A percentile compares a stretch with the other conserved stretches of the same genome.
These are phyloP conservation scores for Julus scandinavius DNA, from an alignment of 2,888 invertebrate species.

Conservation along the genomic window DNA sequence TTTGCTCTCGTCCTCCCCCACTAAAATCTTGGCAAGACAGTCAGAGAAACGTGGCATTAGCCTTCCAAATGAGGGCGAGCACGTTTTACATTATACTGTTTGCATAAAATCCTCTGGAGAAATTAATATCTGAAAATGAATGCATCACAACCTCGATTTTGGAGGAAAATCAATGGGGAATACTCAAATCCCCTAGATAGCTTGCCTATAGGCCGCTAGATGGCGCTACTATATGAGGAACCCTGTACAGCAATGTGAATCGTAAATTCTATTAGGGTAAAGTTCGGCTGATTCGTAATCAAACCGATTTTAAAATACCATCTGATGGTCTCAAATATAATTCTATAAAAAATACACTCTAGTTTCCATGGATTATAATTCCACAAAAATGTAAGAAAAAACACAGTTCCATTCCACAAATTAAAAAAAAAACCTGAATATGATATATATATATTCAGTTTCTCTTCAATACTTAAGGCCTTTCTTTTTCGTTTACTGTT, in stretches of 20 bases:
- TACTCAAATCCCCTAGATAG: neutral
- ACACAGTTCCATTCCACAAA: no score
- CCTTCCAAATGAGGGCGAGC: slow-evolving; percentile 27
- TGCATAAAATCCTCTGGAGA: slow-evolving; percentile 37
- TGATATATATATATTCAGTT: no score
- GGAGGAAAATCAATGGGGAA: neutral
- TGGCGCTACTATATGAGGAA: neutral
- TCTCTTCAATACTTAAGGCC: no score
- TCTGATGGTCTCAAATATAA: no score
- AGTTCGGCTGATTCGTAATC: neutral
- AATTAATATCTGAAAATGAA: slow-evolving; percentile 21
- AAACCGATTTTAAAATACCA: neutral
- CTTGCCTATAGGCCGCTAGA: neutral
- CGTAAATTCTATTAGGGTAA: neutral
- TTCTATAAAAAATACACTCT: no score
- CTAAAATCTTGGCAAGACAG: neutral
- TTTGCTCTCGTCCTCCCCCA: neutral
- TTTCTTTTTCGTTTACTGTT: no score
- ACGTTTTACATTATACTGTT: neutral
- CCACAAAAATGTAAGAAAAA: no score
- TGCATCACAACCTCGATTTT: neutral
- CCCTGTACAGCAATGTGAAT: neutral
- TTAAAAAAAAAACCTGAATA: no score
- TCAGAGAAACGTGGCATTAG: neutral
- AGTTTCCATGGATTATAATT: no score